Base-by-base conservation (phyloP, 2,797 vertebrate genomes). In the Gadopsis marmoratus region DNA sequence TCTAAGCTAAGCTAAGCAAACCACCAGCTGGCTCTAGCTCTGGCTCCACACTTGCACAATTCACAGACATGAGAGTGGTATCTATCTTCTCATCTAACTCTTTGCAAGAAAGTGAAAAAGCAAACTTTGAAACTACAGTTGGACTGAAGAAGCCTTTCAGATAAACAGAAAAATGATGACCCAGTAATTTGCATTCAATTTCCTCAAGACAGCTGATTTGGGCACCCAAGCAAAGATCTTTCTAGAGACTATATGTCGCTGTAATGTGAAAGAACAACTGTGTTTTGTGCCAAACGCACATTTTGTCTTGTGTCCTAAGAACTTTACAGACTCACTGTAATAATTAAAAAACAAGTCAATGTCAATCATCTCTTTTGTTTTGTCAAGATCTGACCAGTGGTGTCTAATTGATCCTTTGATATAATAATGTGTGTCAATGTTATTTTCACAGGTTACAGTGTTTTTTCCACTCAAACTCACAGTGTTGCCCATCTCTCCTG, bases 401-500 rank as follows among this genome's bases (percentile, higher is more conserved):
- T 43, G 35, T 55, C 33, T 41, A 10, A 37, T 58, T 62, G 54
- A 51, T 43, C 35, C 35, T 61, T 59, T 23, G 0, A 59, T 39
- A 37, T 47, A 35, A 39, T 14, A 4, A 31, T 60, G 41, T 65
- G 23, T 43, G n/a, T 3, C 23, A 12, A 35, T 5, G 10, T 16
- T 41, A 60, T n/a, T 55, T 29, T 12, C 5, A 51, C 48, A 62
- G 41, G 3, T 53, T 47, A 19, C 37, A 4, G 35, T 60, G 39
- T 43, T 55, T 33, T 47, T 54, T 41, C 7, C 9, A 4, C 29
- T 43, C 35, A 31, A 61, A 47, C 59, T 61, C 67, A 61, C 48
- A 51, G 47, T 66, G 58, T 63, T 48, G 33, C 71, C 73, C 63
- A 68, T 81, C 39, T 70, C 59, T 31, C 71, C 69, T 58, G 74